Evolutionary conservation across 2,797 vertebrate genomes (phyloP).

Genomic region (Tadarida brasiliensis): DNA sequence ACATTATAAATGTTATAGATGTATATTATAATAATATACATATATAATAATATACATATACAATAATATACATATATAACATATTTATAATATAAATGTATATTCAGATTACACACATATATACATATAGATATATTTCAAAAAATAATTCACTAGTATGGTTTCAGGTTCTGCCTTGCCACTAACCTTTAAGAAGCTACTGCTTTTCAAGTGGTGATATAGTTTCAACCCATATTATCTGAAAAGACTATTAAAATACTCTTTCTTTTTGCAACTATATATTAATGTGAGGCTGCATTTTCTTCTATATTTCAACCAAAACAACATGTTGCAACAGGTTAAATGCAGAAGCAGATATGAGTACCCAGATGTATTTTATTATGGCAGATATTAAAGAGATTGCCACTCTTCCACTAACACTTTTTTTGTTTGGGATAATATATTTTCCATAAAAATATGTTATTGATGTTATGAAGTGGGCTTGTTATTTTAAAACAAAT

Average conservation of each 20-base stretch:
- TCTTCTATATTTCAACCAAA: constrained; percentile 22
- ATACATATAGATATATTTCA: neutral
- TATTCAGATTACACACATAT: neutral
- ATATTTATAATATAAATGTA: neutral
- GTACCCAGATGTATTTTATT: constrained; percentile 53
- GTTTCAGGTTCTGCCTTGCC: neutral
- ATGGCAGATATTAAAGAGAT: constrained; percentile 18
- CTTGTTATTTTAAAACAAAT: constrained; percentile 59
- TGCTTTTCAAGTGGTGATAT: constrained; percentile 3
- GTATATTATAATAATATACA: neutral
- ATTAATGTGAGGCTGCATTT: constrained; percentile 50
- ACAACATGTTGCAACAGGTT: neutral
- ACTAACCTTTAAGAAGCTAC: neutral
- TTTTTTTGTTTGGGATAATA: constrained; percentile 29
- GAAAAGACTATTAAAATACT: neutral
- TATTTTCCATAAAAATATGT: constrained; percentile 44
- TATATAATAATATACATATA: neutral
- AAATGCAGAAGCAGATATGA: neutral
- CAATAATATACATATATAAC: neutral
- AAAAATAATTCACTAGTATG: neutral
- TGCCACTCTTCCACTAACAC: neutral
- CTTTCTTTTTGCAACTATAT: neutral
- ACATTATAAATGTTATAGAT: neutral
- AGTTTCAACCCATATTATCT: neutral
- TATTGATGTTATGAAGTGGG: neutral